Evolutionary conservation across 2,888 invertebrate species (phyloP).

Genomic region (Hemaris fuciformis): DNA sequence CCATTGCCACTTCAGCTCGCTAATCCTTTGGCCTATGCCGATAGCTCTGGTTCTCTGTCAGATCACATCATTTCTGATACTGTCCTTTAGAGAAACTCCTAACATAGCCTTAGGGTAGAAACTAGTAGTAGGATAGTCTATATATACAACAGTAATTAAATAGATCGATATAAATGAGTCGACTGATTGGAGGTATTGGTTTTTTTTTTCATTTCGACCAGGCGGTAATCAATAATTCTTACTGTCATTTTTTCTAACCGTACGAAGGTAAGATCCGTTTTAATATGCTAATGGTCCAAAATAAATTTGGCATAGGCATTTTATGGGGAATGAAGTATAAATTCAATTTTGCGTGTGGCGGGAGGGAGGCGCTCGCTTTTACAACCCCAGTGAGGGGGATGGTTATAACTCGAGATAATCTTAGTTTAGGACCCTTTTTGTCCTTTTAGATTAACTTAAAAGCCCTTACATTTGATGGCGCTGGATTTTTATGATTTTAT

Average conservation of each 20-base stretch:
- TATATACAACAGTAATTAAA: too few relatives aligned
- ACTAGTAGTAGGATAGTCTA: too few relatives aligned
- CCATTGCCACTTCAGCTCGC: too few relatives aligned
- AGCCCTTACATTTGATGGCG: constrained; percentile 27
- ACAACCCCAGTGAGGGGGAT: constrained; percentile 11
- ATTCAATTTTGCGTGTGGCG: constrained; percentile 59
- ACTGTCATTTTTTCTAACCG: constrained; percentile 25
- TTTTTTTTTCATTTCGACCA: too few relatives aligned
- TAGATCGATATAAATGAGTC: too few relatives aligned
- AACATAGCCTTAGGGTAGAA: too few relatives aligned
- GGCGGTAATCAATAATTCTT: not conserved
- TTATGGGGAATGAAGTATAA: constrained; percentile 72
- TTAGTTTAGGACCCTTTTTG: constrained; percentile 40
- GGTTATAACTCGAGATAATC: constrained; percentile 48
- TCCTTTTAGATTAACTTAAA: constrained; percentile 24
- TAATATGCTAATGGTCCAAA: constrained; percentile 77
- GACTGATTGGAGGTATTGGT: too few relatives aligned
- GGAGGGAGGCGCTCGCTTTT: constrained; percentile 18
- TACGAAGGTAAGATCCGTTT: constrained; percentile 61
- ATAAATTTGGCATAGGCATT: constrained; percentile 75
- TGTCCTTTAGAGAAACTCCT: too few relatives aligned
- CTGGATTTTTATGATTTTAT: constrained; percentile 33
- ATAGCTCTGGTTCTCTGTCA: too few relatives aligned
- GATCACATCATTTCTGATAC: too few relatives aligned
- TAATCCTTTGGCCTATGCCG: too few relatives aligned